phyloP scores from a whole-genome alignment of 2,113 vertebrate genomes.

The Psephotus haematonotus region DNA sequence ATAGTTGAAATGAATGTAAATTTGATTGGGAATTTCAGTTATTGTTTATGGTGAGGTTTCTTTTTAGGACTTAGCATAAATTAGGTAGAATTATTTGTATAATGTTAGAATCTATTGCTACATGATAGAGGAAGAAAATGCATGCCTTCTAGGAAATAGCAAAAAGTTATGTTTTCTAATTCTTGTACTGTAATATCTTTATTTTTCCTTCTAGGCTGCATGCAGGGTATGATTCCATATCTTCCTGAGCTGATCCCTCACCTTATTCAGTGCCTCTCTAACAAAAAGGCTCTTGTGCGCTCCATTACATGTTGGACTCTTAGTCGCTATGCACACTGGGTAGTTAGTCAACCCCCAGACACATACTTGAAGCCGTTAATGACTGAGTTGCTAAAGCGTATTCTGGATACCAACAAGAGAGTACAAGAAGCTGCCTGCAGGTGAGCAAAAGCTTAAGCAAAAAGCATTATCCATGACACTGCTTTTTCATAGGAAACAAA shows the following conservation, averaged over 20 bases:
- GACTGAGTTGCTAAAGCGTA: conserved; percentile 94
- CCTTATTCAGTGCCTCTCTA: conserved; percentile 91
- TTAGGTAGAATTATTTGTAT: neutral
- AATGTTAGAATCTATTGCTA: neutral
- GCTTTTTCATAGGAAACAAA: neutral
- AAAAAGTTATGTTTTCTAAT: neutral
- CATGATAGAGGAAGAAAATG: neutral
- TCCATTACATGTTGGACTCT: conserved; percentile 98
- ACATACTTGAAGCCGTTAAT: conserved; percentile 94
- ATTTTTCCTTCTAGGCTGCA: conserved; percentile 80
- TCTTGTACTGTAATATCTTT: neutral
- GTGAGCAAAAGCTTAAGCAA: conserved; percentile 62
- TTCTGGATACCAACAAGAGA: conserved; percentile 94
- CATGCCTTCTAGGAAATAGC: neutral
- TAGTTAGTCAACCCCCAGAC: conserved; percentile 94
- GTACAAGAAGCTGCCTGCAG: conserved; percentile 96
- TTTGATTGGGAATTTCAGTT: neutral
- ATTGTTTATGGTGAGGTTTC: neutral
- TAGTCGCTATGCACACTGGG: conserved; percentile 98
- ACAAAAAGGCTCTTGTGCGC: conserved; percentile 96
- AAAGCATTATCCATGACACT: neutral
- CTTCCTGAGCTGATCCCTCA: conserved; percentile 95
- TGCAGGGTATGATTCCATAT: conserved; percentile 98
- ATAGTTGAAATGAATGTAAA: neutral
- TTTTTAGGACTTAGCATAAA: neutral